These are phyloP conservation scores for Drosophila algonquin DNA, from an alignment of 2,888 invertebrate genomes.

Conservation along the genomic window DNA sequence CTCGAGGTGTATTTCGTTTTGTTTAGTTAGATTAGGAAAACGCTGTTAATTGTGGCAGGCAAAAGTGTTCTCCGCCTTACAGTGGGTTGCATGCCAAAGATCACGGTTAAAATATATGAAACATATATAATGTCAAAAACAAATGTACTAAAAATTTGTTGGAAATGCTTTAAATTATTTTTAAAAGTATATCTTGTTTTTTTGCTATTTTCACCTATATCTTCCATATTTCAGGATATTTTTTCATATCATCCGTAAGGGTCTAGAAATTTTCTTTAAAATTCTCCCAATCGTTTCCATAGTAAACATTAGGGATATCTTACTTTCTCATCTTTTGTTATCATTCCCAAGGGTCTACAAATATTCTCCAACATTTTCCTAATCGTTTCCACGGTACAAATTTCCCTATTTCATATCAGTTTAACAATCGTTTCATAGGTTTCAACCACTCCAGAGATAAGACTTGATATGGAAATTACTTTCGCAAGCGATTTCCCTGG, in stretches of 20 bases:
- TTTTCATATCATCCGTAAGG: too few relatives aligned
- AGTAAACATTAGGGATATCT: too few relatives aligned
- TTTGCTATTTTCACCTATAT: too few relatives aligned
- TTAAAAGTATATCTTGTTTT: too few relatives aligned
- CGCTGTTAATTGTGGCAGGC: conserved; percentile 28
- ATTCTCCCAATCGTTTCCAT: too few relatives aligned
- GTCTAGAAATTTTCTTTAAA: too few relatives aligned
- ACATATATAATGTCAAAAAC: too few relatives aligned
- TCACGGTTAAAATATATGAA: background rate
- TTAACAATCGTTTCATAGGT: conserved; percentile 1
- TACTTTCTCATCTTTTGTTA: too few relatives aligned
- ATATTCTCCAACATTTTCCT: background rate
- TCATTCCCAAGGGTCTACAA: background rate
- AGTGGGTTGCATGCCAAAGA: conserved; percentile 18
- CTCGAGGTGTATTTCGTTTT: conserved; percentile 27
- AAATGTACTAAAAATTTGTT: too few relatives aligned
- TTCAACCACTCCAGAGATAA: conserved; percentile 12
- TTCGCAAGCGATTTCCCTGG: conserved; percentile 11
- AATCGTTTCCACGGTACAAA: conserved; percentile 4
- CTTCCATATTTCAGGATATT: too few relatives aligned
- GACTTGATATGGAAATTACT: conserved; percentile 35
- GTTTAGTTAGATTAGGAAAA: conserved; percentile 57
- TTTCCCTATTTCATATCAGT: background rate
- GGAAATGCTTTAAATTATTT: too few relatives aligned
- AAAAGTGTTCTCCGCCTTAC: conserved; percentile 4